Conservation (phyloP, 2,888 invertebrate species). For the Pandemis corylana region DNA sequence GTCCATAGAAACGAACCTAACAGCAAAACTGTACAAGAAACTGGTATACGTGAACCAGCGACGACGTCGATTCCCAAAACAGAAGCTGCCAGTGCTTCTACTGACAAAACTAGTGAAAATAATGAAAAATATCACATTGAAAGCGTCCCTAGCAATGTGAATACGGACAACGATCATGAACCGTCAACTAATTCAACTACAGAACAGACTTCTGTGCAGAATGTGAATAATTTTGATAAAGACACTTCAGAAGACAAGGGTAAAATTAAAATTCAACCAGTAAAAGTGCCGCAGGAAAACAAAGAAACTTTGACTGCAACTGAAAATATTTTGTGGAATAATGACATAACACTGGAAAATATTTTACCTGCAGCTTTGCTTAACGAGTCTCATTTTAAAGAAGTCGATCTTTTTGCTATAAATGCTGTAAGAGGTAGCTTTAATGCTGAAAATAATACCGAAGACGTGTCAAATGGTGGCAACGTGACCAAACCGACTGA, state of each 20-base stretch:
- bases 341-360: constrained; percentile 17
- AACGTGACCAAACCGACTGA: background rate
- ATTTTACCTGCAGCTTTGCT: constrained; percentile 19
- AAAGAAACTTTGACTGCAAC: background rate
- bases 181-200: background rate
- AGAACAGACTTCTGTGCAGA: background rate
- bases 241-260: background rate
- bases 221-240: background rate
- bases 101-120: background rate
- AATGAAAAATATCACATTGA: background rate
- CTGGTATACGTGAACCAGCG: background rate
- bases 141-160: background rate
- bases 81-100: background rate
- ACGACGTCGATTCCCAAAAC: background rate
- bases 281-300: background rate
- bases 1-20: constrained; percentile 19
- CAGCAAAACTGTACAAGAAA: background rate
- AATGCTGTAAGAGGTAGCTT: background rate
- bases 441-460: constrained; percentile 3
- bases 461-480: background rate
- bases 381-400: constrained; percentile 12
- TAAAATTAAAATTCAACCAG: background rate
- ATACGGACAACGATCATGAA: background rate
- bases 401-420: background rate
- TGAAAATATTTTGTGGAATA: background rate